These are phyloP conservation scores for Anhinga rufa DNA, from an alignment of 2,113 vertebrate species.

Conservation along the genomic window DNA sequence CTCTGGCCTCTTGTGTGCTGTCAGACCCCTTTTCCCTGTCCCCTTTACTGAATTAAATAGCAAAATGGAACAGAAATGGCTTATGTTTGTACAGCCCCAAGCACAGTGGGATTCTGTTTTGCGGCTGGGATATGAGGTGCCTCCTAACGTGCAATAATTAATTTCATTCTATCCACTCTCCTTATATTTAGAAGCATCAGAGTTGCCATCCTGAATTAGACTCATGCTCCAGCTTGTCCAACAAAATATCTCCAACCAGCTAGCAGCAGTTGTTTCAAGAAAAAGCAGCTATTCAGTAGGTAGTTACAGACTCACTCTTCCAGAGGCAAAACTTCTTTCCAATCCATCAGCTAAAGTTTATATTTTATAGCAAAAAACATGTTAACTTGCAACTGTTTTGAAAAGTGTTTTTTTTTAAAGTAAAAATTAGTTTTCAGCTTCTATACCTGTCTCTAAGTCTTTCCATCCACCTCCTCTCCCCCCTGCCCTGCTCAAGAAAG, in stretches of 20 bases:
- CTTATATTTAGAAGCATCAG: constrained; percentile 17
- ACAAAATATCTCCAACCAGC: neutral
- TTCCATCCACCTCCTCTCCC: neutral
- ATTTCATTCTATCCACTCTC: constrained; percentile 7
- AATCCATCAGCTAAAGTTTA: neutral
- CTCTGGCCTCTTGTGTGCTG: neutral
- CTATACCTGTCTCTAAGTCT: neutral
- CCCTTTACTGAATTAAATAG: neutral
- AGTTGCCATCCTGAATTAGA: constrained; percentile 9
- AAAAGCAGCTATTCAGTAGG: neutral
- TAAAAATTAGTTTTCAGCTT: neutral
- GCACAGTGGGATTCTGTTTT: constrained; percentile 17
- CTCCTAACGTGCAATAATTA: constrained; percentile 21
- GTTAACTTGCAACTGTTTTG: neutral
- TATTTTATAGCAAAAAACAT: neutral
- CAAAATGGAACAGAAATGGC: constrained; percentile 10
- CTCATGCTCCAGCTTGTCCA: constrained; percentile 33
- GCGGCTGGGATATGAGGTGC: neutral
- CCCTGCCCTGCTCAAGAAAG: neutral
- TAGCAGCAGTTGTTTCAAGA: neutral
- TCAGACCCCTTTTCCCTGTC: neutral
- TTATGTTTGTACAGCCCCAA: neutral
- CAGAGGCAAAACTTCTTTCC: neutral
- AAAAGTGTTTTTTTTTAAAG: neutral
- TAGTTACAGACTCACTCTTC: neutral